Evolutionary conservation across 1,140 invertebrate genomes (phyloP), one percentile per base, ranked within the genome.

Genomic region (Coenobita brevimanus): DNA sequence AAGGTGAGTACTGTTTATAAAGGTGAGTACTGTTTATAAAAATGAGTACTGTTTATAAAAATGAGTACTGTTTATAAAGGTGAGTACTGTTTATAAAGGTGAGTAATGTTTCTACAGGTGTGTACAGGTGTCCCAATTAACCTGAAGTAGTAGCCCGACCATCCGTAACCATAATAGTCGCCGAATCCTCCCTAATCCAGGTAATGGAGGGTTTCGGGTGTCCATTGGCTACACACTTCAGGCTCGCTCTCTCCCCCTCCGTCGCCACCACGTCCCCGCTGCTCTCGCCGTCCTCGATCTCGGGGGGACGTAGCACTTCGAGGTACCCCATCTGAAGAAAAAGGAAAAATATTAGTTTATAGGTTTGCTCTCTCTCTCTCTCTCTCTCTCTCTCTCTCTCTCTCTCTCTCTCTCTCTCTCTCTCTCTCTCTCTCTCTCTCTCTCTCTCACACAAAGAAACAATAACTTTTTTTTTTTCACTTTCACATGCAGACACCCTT

Each of bases 261-360:
- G 94, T 93, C 2, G 95, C 95, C 57, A 95, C 93, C 2, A 95
- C 93, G 89, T 94, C 94, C 38, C 89, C 87, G 57, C 93, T 92
- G 71, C 93, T 91, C 69, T 96, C 95, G 64, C 93, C 93, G 91
- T 95, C 94, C 81, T 96, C 93, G 90, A 97, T 97, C 91, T 97
- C 96, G 41, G 96, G 96, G 24, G 96, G 96, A 90, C 97, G 96
- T 86, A 97, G 95, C 87, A 97, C 96, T 86, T 95, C 94, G 92
- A 97, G 94, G 91, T 95, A 95, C 76, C 96, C 96, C 94, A 96
- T 96, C 96, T 97, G 93, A 57, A 93, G 93, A 89, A 89, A 91
- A 89, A 33, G 36, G 13, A 21, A 33, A 0, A 27, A 1, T 21
- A 69, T 13, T 27, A 1, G 17, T 17, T 24, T 27, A 27, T 10